Conservation (phyloP, 2,797 vertebrate genomes). For the Eulemur mongoz region DNA sequence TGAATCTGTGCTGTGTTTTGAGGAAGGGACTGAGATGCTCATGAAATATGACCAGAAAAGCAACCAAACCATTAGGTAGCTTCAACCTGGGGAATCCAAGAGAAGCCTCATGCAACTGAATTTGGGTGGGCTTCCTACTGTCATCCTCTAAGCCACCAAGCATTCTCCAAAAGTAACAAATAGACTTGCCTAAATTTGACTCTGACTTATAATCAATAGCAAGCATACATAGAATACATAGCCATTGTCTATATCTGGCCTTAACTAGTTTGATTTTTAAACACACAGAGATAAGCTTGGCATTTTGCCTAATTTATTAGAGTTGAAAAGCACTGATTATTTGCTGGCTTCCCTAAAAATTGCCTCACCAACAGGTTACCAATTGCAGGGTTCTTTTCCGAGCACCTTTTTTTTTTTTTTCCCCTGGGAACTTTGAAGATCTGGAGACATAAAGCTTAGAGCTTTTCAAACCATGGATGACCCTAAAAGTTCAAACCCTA, state of each 20-base stretch:
- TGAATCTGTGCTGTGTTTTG: neutral
- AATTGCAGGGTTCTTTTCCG: neutral
- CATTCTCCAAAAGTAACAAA: neutral
- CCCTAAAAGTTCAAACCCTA: neutral
- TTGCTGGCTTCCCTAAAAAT: neutral
- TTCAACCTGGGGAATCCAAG: neutral
- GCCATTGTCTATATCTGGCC: neutral
- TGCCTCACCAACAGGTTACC: neutral
- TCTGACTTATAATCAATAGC: neutral
- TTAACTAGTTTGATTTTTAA: slow-evolving; percentile 35
- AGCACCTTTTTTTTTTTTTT: neutral
- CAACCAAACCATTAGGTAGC: neutral
- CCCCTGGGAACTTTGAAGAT: neutral
- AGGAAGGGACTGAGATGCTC: neutral
- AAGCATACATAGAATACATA: neutral
- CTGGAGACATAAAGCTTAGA: neutral
- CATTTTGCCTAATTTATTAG: slow-evolving; percentile 8
- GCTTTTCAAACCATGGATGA: neutral
- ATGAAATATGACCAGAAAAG: neutral
- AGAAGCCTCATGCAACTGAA: neutral
- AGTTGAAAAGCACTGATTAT: neutral
- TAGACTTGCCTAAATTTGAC: neutral
- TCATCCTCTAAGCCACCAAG: neutral
- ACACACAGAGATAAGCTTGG: neutral
- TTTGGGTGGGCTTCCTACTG: neutral